Evolutionary conservation across 2,113 vertebrate species (phyloP).

Genomic region (Glareola pratincola): DNA sequence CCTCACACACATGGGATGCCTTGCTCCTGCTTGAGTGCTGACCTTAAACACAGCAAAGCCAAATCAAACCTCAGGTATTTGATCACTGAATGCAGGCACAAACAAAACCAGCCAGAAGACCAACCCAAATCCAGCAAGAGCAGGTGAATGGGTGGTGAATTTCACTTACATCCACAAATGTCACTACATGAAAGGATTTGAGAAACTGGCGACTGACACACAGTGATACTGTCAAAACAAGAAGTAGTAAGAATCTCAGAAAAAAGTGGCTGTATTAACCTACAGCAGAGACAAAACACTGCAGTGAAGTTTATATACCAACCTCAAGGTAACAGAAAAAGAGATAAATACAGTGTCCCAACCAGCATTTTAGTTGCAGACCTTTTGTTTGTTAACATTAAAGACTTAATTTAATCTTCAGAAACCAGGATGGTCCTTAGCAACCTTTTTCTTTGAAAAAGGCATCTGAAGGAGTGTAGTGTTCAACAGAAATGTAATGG

Average conservation of each 20-base stretch:
- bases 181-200: not conserved
- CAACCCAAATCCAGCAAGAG: not conserved
- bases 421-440: not conserved
- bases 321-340: not conserved
- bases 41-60: not conserved
- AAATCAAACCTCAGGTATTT: not conserved
- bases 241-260: not conserved
- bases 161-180: not conserved
- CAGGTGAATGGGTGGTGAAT: fast-evolving
- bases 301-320: not conserved
- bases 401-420: not conserved
- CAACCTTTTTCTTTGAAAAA: not conserved
- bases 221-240: not conserved
- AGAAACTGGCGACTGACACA: not conserved
- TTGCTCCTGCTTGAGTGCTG: not conserved
- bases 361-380: not conserved
- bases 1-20: not conserved
- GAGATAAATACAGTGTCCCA: not conserved
- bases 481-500: not conserved
- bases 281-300: not conserved
- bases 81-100: not conserved
- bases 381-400: not conserved
- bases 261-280: not conserved
- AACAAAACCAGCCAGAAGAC: not conserved
- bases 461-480: not conserved